Percentiles rank a stretch among this genome's conserved stretches.
phyloP scores from a whole-genome alignment of 2,888 invertebrate genomes.

The Willowsia nigromaculata region DNA sequence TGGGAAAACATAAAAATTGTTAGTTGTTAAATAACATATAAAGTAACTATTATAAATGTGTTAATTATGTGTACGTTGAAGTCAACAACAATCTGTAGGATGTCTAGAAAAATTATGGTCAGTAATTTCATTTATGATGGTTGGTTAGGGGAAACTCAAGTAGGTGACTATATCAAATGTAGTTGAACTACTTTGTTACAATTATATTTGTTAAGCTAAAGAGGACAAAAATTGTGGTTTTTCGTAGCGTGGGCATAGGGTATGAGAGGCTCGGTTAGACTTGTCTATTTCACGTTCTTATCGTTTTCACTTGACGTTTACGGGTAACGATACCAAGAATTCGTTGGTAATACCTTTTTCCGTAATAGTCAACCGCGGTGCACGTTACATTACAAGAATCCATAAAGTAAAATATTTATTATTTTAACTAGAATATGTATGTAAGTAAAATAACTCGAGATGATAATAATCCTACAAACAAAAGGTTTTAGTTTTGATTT shows the following conservation, averaged over 20 bases:
- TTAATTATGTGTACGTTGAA: conserved; percentile 53
- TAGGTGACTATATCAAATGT: conserved; percentile 18
- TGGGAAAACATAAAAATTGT: conserved; percentile 59
- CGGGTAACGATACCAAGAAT: conserved; percentile 46
- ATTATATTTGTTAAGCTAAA: conserved; percentile 14
- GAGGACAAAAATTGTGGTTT: not conserved
- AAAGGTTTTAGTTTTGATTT: conserved; percentile 2
- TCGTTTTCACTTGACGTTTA: conserved; percentile 65
- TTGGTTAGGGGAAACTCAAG: conserved; percentile 32
- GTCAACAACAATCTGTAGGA: conserved; percentile 50
- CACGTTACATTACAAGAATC: conserved; percentile 46
- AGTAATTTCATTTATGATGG: conserved; percentile 63
- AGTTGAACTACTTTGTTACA: conserved; percentile 29
- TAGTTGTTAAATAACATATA: conserved; percentile 51
- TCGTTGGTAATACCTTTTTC: conserved; percentile 51
- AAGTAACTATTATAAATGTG: conserved; percentile 45
- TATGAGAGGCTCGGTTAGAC: conserved; percentile 10
- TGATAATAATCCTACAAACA: conserved; percentile 39
- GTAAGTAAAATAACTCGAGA: conserved; percentile 13
- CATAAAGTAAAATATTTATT: conserved; percentile 25
- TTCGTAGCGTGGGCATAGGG: not conserved
- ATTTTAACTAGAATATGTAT: not conserved
- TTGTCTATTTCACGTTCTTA: conserved; percentile 52
- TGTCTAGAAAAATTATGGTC: conserved; percentile 61
- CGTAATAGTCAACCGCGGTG: conserved; percentile 58